Base-by-base conservation (phyloP, 1,140 invertebrate species). In the Dysdera silvatica region DNA sequence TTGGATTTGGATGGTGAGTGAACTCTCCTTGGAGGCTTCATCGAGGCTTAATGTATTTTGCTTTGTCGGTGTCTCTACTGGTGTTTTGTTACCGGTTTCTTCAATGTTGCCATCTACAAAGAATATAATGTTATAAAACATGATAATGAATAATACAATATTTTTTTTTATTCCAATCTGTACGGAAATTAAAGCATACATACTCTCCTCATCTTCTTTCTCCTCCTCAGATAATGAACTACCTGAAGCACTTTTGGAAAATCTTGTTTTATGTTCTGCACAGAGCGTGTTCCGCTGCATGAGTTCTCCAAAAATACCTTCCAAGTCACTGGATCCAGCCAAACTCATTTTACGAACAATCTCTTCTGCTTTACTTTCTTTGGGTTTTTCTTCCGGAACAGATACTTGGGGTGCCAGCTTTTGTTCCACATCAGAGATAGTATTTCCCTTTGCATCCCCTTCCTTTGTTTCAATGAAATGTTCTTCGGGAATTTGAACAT, bases 291-390 rank as follows among this genome's bases (percentile, higher is more conserved):
- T 61, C 28, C 45, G 16, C 37, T 62, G 53, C 47, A 57, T 56
- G n/a, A 62, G 33, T 35, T 67, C 65, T 23, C 40, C 55, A 29
- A 14, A 31, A 31, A 40, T 53, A 29, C 20, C 48, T 29, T 51
- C 48, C 26, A 58, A 45, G 18, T 65, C 64, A 45, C 71, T 66
- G 10, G 59, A 55, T 23, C 82, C 80, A 23, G 85, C 86, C 62
- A 88, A 78, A 69, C 87, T 88, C 78, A 90, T 87, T 77, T 89
- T 85, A 69, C 89, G 88, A 7, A 89, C 87, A 26, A 90, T 75
- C 24, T 85, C 79, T 68, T 84, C 81, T 63, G 78, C 75, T 14
- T 67, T 66, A 35, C 70, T 77, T 28, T 74, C 72, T 51, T 72
- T 70, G 6, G 73, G 72, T 55, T 61, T 51, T 59, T 75, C 75